Base-by-base conservation (phyloP, 1,140 invertebrate genomes). In the Diorhabda sublineata region DNA sequence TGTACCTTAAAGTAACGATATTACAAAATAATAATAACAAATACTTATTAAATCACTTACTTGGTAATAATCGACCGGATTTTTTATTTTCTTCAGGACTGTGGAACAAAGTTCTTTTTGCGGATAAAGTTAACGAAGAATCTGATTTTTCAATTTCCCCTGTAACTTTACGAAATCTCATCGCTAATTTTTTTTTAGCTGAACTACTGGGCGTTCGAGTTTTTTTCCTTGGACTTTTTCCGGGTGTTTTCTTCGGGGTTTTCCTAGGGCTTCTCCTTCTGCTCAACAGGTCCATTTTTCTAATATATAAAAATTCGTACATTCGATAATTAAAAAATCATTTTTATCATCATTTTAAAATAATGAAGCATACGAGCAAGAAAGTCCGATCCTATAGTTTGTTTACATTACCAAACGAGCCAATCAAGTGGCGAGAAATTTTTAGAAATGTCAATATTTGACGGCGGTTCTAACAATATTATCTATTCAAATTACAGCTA, bases 51-150 rank as follows among this genome's bases (percentile, higher is more conserved):
- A 11, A 58, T 66, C 80, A 83, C 0, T 80, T 74, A 68, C 81
- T 77, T 4, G 81, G 70, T 52, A 72, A 57, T 9, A n/a, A 71
- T 69, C 58, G 66, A 75, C 69, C 67, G 74, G 71, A 69, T 68
- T 73, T 75, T 68, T 75, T 73, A 59, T 77, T 76, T 64, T 74
- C 71, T 58, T 86, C 83, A 3, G 88, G 87, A 76, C 88, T 90
- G 70, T 89, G 83, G 70, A 90, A 89, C 0, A 90, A 74, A 9
- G 88, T 87, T 71, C 88, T 78, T 74, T 88, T 89, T 2, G 86
- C 57, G 2, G 60, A 67, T 3, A 65, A 26, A 2, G 58, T n/a
- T 58, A 66, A 58, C 6, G 62, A 26, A 3, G 64, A 65, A 3
- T 58, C 57, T 3, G 68, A 64, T 42, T 73, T 74, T 68, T 77